Percentiles rank a stretch among this genome's conserved stretches.
Evolutionary conservation across 2,797 vertebrate species (phyloP).

Genomic region (Sebastes hubbsi): DNA sequence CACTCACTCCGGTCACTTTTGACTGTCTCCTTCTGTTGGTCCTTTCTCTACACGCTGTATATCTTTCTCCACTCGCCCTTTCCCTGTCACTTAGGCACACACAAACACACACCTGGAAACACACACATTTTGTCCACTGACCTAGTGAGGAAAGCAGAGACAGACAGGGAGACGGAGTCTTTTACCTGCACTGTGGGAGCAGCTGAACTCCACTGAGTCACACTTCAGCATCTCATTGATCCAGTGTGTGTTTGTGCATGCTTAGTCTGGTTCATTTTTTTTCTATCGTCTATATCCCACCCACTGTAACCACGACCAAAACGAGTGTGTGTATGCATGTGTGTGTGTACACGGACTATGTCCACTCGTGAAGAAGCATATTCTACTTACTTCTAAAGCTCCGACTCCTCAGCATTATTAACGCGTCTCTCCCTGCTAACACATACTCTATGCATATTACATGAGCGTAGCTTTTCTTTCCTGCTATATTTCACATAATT

Average conservation of each 20-base stretch:
- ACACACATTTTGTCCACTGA: constrained; percentile 16
- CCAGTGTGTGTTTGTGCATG: constrained; percentile 4
- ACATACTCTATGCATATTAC: constrained; percentile 60
- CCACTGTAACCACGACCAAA: not conserved
- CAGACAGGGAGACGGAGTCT: not conserved
- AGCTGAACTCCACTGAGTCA: constrained; percentile 52
- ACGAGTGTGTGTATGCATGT: not conserved
- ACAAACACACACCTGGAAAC: not conserved
- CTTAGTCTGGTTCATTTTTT: not conserved
- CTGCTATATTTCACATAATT: constrained; percentile 54
- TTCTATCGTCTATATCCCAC: not conserved
- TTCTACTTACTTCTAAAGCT: constrained; percentile 17
- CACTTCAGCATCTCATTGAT: constrained; percentile 59
- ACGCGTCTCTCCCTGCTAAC: constrained; percentile 23
- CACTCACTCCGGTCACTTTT: constrained; percentile 24
- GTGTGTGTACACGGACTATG: not conserved
- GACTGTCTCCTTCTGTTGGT: constrained; percentile 9
- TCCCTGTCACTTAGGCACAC: constrained; percentile 4
- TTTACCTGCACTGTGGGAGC: constrained; percentile 20
- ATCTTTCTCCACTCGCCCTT: constrained; percentile 7
- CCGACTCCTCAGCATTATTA: constrained; percentile 23
- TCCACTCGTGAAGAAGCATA: constrained; percentile 6
- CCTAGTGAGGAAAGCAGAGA: constrained; percentile 3
- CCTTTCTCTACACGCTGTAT: not conserved
- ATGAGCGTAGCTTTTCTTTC: constrained; percentile 54